These are phyloP conservation scores for Oryzias sinensis DNA, from an alignment of 2,797 vertebrate species.

Conservation along the genomic window DNA sequence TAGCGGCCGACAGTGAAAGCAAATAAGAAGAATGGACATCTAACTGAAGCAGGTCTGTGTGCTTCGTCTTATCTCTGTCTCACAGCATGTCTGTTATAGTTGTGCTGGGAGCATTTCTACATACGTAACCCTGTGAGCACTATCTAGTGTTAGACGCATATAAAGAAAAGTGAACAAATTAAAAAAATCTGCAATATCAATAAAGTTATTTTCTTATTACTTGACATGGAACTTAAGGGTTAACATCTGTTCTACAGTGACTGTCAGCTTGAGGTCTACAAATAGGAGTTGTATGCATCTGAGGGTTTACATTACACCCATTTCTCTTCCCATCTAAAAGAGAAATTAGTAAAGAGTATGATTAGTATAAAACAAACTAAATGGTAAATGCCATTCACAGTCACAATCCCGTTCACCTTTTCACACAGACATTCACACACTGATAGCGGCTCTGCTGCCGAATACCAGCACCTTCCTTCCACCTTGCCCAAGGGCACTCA, in stretches of 20 bases:
- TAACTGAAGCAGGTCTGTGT: conserved; percentile 11
- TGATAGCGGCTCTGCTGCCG: too few species aligned
- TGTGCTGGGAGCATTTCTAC: conserved; percentile 24
- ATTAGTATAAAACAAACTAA: background rate
- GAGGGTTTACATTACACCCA: conserved; percentile 6
- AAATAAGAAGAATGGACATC: conserved; percentile 25
- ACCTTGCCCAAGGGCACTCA: too few species aligned
- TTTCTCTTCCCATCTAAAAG: conserved; percentile 8
- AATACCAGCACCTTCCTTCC: too few species aligned
- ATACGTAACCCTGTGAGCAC: conserved; percentile 13
- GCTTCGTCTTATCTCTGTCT: conserved; percentile 44
- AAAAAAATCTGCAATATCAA: conserved; percentile 13
- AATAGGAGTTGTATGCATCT: conserved; percentile 3
- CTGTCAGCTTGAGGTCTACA: too few species aligned
- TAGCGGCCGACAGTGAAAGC: conserved; percentile 22
- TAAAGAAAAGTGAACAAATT: conserved; percentile 3
- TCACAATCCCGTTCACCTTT: too few species aligned
- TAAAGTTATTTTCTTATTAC: conserved; percentile 9
- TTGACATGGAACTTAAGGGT: conserved; percentile 19
- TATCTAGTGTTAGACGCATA: conserved; percentile 19
- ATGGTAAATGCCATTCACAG: background rate
- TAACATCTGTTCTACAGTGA: background rate
- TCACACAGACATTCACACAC: too few species aligned
- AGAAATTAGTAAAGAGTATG: conserved; percentile 2
- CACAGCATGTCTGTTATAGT: conserved; percentile 43